These are phyloP conservation scores for Phallusia fumigata DNA, from an alignment of 23 tunicate genomes.

Conservation along the genomic window DNA sequence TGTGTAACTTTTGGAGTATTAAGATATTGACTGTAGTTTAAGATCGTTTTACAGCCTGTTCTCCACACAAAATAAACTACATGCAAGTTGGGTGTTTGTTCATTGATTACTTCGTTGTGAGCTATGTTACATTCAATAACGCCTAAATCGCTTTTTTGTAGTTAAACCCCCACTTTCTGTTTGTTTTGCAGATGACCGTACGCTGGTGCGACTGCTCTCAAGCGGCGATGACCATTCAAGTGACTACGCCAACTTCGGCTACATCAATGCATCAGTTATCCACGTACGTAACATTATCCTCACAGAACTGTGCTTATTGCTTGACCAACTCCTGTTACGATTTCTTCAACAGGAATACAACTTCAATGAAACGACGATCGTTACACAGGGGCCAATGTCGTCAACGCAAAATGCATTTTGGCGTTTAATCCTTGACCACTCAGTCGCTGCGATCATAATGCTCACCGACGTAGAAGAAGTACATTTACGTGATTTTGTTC, in stretches of 20 bases:
- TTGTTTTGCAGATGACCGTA: not conserved
- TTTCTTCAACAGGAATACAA: not conserved
- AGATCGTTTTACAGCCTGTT: too few relatives aligned
- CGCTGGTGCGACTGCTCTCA: not conserved
- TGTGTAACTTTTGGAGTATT: too few relatives aligned
- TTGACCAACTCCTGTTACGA: not conserved
- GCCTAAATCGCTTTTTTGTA: too few relatives aligned
- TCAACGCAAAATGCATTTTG: not conserved
- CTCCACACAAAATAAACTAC: too few relatives aligned
- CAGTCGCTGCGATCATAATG: not conserved
- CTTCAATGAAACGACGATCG: not conserved
- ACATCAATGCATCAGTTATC: not conserved
- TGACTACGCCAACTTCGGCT: not conserved
- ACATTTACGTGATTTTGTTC: too few relatives aligned
- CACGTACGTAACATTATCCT: not conserved
- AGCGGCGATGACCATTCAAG: not conserved
- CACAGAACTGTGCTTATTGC: not conserved
- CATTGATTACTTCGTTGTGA: too few relatives aligned
- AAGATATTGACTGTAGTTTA: too few relatives aligned
- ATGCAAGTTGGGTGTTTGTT: too few relatives aligned
- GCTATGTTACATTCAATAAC: too few relatives aligned
- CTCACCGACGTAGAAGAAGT: not conserved
- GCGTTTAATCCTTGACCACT: not conserved
- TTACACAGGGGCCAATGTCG: not conserved
- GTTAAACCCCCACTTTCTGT: too few relatives aligned